These are phyloP conservation scores for Melanotaenia duboulayi DNA, from an alignment of 2,113 vertebrate genomes.

Conservation along the genomic window DNA sequence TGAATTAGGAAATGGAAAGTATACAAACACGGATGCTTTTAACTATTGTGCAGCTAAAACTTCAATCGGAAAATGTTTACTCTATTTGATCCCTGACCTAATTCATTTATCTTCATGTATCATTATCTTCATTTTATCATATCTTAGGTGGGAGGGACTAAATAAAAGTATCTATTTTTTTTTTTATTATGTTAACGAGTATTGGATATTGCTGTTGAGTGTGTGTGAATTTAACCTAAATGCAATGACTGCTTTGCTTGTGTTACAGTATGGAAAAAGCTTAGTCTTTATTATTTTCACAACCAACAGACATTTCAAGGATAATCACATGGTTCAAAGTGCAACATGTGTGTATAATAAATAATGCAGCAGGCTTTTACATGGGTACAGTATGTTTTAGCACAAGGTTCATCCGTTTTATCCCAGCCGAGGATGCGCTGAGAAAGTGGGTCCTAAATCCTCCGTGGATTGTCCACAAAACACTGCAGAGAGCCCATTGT, in stretches of 20 bases:
- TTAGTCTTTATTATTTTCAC: background rate
- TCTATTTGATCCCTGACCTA: too few species aligned
- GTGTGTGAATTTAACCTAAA: slow-evolving; percentile 2
- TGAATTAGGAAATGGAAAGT: too few species aligned
- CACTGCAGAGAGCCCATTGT: slow-evolving; percentile 45
- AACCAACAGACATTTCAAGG: slow-evolving; percentile 16
- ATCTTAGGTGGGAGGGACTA: too few species aligned
- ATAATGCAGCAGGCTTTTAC: slow-evolving; percentile 18
- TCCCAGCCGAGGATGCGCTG: slow-evolving; percentile 34
- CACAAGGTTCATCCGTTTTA: slow-evolving; percentile 29
- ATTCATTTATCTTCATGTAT: too few species aligned
- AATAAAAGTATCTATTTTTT: background rate
- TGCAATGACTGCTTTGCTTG: background rate
- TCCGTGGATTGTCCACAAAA: slow-evolving; percentile 32
- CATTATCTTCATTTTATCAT: too few species aligned
- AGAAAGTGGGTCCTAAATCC: slow-evolving; percentile 66
- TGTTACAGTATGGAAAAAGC: background rate
- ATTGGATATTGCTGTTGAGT: background rate
- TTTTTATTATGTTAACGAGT: background rate
- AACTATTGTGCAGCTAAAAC: too few species aligned
- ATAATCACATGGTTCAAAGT: slow-evolving; percentile 8
- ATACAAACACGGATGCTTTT: too few species aligned
- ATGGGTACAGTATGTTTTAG: background rate
- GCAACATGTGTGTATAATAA: background rate
- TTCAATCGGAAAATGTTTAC: too few species aligned